These are phyloP conservation scores for Tenthredo livida DNA, from an alignment of 2,888 invertebrate species.

Conservation along the genomic window DNA sequence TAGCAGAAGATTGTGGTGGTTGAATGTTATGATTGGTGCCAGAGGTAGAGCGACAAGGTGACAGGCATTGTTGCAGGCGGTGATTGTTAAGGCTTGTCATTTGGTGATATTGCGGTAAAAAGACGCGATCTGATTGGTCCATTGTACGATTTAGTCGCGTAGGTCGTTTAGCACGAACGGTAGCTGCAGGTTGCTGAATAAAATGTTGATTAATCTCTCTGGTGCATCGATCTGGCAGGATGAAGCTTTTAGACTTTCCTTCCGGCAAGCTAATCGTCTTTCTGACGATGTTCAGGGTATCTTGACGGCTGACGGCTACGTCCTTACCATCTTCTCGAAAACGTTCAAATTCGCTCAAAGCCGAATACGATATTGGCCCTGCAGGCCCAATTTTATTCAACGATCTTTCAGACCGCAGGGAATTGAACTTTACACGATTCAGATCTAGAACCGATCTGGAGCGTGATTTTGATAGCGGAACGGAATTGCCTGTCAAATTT, in stretches of 20 bases:
- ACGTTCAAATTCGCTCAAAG: slow-evolving; percentile 2
- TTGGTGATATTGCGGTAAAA: slow-evolving; percentile 33
- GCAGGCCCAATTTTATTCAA: slow-evolving; percentile 20
- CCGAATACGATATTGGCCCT: slow-evolving; percentile 24
- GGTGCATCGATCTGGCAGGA: slow-evolving; percentile 68
- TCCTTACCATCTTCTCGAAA: slow-evolving; percentile 11
- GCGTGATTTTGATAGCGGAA: slow-evolving; percentile 14
- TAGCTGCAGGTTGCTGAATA: slow-evolving; percentile 4
- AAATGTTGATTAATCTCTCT: slow-evolving; percentile 35
- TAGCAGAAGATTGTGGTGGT: slow-evolving; percentile 61
- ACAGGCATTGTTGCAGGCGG: slow-evolving; percentile 46
- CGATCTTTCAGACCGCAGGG: slow-evolving; percentile 8
- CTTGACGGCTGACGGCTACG: background rate
- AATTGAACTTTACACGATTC: slow-evolving; percentile 26
- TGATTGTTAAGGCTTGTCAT: slow-evolving; percentile 46
- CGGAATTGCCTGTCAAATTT: background rate
- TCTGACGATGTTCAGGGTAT: slow-evolving; percentile 9
- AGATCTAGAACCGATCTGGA: slow-evolving; percentile 47
- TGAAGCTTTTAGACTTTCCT: slow-evolving; percentile 72
- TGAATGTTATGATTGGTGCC: slow-evolving; percentile 75
- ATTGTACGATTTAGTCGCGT: slow-evolving; percentile 29
- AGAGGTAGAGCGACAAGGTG: slow-evolving; percentile 68
- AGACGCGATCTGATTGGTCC: slow-evolving; percentile 35
- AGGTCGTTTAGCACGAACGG: slow-evolving; percentile 59
- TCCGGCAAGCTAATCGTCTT: slow-evolving; percentile 64